Base-by-base conservation (phyloP, 1,140 invertebrate species). In the Drosophila simulans region DNA sequence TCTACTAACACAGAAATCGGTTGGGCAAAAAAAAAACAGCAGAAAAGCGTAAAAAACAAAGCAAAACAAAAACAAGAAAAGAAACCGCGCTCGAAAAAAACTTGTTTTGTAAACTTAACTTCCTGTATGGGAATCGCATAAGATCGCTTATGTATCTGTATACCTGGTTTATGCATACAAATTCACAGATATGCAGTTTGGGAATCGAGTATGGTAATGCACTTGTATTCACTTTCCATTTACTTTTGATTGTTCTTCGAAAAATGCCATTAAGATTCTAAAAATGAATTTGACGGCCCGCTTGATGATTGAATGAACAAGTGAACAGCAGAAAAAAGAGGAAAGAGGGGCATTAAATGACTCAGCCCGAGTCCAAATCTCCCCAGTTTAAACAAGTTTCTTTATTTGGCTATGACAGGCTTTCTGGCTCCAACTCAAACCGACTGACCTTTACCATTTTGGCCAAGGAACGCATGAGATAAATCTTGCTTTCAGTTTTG, bases 401-500 rank as follows among this genome's bases (percentile, higher is more conserved):
- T 52, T 31, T 71, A 70, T 71, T 71, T 70, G 68, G 68, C 68
- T 71, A 57, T 43, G 68, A 42, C 68, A 42, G 63, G 63, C 64
- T 70, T 40, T 56, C 27, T 20, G 42, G 25, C 40, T 25, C 10
- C 7, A 48, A 12, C 56, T 20, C 48, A 25, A 17, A 42, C 34
- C 25, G 51, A 48, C 17, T 57, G 65, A 71, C 68, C 68, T 71
- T 71, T 71, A 71, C 68, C 68, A 71, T 71, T 71, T 71, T 49
- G 52, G 51, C 39, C 64, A 71, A 57, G 43, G 57, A 57, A 35
- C 68, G 51, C 52, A n/a, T 0, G 52, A 55, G 49, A 27, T 71
- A 71, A 71, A 71, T 71, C 64, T 57, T 12, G 35, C 22, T 49
- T 70, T 4, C 31, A 27, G 20, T 13, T 39, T 39, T 13, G 20